A percentile compares a stretch with the other conserved stretches of the same genome.
These are phyloP conservation scores for Drosophila nannoptera DNA, from an alignment of 1,140 invertebrate species.

Conservation along the genomic window DNA sequence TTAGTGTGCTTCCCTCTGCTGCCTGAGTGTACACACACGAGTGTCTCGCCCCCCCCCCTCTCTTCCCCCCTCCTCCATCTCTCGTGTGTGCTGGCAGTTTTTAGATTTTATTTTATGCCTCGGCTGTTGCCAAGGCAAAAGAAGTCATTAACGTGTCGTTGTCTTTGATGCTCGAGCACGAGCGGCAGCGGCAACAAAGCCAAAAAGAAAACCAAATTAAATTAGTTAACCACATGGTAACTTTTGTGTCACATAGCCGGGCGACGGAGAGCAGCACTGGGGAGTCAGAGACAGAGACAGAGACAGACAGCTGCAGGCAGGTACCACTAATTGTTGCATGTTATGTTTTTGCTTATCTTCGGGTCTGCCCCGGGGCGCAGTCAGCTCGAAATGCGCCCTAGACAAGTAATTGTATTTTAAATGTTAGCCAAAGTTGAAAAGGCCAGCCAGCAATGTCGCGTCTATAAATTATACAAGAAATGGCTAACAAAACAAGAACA, in stretches of 20 bases:
- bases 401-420: slow-evolving; percentile 74
- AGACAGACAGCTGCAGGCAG: slow-evolving; percentile 23
- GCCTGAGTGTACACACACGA: no score
- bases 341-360: slow-evolving; percentile 75
- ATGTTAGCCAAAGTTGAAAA: slow-evolving; percentile 66
- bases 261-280: slow-evolving; percentile 14
- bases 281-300: neutral
- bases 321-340: slow-evolving; percentile 76
- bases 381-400: slow-evolving; percentile 48
- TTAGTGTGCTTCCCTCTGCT: slow-evolving; percentile 43
- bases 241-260: slow-evolving; percentile 57
- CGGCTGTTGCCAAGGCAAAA: slow-evolving; percentile 66
- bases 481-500: slow-evolving; percentile 26
- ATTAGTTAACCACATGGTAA: slow-evolving; percentile 78
- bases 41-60: no score
- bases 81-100: slow-evolving; percentile 45
- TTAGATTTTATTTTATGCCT: slow-evolving; percentile 75
- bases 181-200: slow-evolving; percentile 17
- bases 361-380: slow-evolving; percentile 36
- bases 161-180: slow-evolving; percentile 66
- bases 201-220: slow-evolving; percentile 74
- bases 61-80: no score
- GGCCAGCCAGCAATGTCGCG: slow-evolving; percentile 55
- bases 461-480: slow-evolving; percentile 76
- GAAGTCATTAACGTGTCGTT: slow-evolving; percentile 78